Conservation (phyloP, 2,113 vertebrate genomes). For the Burhinus oedicnemus region DNA sequence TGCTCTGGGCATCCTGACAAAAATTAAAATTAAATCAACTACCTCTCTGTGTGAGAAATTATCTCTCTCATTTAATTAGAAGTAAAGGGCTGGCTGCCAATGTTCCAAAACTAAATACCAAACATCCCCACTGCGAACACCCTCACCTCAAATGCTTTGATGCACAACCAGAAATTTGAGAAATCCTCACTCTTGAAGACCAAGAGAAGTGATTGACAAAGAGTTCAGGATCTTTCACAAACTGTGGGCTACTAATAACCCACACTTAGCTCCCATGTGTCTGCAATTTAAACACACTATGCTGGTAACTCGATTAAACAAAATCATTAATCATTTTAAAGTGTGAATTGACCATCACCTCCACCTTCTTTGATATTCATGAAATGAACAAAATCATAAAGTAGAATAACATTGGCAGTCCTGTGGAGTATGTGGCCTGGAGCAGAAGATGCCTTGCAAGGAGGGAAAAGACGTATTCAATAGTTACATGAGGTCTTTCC, state of each 20-base stretch:
- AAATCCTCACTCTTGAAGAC: neutral
- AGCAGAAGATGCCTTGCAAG: neutral
- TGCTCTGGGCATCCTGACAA: slow-evolving; percentile 22
- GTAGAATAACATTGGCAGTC: neutral
- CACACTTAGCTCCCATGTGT: neutral
- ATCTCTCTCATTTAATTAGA: slow-evolving; percentile 23
- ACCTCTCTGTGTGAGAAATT: neutral
- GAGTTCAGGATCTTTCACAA: neutral
- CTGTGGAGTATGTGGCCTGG: neutral
- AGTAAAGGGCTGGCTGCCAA: neutral
- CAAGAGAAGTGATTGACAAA: neutral
- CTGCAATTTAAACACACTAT: neutral
- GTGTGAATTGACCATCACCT: neutral
- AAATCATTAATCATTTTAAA: neutral
- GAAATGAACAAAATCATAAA: neutral
- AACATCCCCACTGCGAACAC: neutral
- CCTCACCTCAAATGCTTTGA: neutral
- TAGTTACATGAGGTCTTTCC: neutral
- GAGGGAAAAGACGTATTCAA: neutral
- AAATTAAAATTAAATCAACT: slow-evolving; percentile 41
- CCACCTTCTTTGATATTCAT: neutral
- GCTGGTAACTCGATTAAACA: neutral
- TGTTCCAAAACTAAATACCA: neutral
- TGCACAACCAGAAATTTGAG: neutral
- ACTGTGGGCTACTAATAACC: neutral